Evolutionary conservation across 2,113 vertebrate genomes (phyloP).

Genomic region (Suncus etruscus): DNA sequence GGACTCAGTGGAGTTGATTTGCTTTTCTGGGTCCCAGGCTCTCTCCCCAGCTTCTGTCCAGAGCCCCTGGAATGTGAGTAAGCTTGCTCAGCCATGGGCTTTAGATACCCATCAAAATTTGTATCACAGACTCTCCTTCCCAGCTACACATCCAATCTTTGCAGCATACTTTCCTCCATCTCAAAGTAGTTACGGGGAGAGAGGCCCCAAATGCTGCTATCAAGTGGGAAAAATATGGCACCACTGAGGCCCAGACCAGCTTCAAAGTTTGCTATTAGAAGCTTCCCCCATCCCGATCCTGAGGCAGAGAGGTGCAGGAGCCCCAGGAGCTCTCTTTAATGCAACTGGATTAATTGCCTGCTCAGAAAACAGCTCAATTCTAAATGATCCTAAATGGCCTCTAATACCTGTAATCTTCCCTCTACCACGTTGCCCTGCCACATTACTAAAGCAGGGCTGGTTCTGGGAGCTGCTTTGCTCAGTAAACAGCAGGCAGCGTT

Average conservation of each 20-base stretch:
- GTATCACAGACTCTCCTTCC: constrained; percentile 5
- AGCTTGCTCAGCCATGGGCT: neutral
- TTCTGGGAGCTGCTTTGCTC: constrained; percentile 58
- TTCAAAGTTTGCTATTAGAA: constrained; percentile 45
- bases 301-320: constrained; percentile 30
- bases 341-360: constrained; percentile 81
- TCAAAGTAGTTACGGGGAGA: constrained; percentile 2
- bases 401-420: constrained; percentile 76
- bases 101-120: neutral
- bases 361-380: constrained; percentile 79
- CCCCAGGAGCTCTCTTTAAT: constrained; percentile 64
- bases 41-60: neutral
- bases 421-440: constrained; percentile 8
- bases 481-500: neutral
- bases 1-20: neutral
- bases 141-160: neutral
- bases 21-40: neutral
- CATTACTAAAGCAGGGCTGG: neutral
- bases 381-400: constrained; percentile 79
- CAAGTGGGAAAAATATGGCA: neutral
- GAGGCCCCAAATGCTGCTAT: neutral
- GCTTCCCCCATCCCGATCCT: constrained; percentile 52
- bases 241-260: neutral
- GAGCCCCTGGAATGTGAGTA: neutral
- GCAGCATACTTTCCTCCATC: neutral